A percentile compares a stretch with the other conserved stretches of the same genome.
phyloP scores from a whole-genome alignment of 2,888 invertebrate genomes.

The Drosophila crucigera region DNA sequence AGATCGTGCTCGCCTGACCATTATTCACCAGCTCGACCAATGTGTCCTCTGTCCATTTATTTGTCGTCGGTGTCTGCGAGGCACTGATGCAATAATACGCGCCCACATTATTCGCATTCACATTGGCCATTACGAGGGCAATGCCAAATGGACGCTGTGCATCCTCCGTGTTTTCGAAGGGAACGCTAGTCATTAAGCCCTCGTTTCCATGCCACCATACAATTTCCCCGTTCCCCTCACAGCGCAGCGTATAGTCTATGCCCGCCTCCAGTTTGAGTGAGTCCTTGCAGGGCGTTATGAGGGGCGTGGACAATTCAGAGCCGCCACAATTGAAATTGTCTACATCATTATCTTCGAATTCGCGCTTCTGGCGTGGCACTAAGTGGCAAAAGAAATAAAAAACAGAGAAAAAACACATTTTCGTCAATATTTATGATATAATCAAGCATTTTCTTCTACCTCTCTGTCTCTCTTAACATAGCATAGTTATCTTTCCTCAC shows the following conservation, averaged over 20 bases:
- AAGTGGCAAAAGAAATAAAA: not conserved
- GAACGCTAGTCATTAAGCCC: not conserved
- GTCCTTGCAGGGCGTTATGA: constrained; percentile 82
- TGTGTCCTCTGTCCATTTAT: constrained; percentile 72
- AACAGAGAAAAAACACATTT: no score
- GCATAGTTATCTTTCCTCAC: no score
- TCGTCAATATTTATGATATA: not conserved
- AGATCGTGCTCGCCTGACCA: constrained; percentile 85
- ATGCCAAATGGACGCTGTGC: constrained; percentile 84
- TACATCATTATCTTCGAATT: constrained; percentile 54
- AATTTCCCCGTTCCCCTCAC: constrained; percentile 85
- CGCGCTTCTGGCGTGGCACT: constrained; percentile 75
- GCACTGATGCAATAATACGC: constrained; percentile 87
- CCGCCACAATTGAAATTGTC: constrained; percentile 71
- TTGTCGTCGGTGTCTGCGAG: constrained; percentile 22
- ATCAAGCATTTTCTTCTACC: not conserved
- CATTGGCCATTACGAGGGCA: constrained; percentile 85
- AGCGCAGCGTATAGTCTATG: constrained; percentile 84
- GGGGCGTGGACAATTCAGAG: constrained; percentile 80
- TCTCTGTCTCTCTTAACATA: not conserved
- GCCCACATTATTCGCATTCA: constrained; percentile 86
- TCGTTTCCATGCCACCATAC: constrained; percentile 82
- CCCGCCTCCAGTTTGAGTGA: constrained; percentile 82
- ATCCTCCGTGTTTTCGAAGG: constrained; percentile 62
- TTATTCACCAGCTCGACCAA: constrained; percentile 81